Base-by-base conservation (phyloP, 2,797 vertebrate species). In the Sarcoramphus papa region DNA sequence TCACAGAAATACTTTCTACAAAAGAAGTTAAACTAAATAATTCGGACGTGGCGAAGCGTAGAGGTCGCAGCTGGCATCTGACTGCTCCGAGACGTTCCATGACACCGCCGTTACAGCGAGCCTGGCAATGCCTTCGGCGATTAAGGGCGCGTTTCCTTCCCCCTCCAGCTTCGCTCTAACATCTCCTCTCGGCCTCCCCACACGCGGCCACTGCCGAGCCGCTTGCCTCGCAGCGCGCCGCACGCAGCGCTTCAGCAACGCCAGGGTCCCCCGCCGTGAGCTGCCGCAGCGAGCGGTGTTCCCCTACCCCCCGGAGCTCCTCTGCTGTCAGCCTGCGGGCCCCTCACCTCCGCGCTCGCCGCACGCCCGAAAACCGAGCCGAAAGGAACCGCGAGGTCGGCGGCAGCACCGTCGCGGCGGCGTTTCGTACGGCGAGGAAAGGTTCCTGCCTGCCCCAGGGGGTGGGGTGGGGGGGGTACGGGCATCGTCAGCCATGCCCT, bases 261-360 rank as follows among this genome's bases (percentile, higher is more conserved):
- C 60, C 40, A 12, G 23, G 18, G 50, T 4, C 45, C 56, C 63
- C 43, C 10, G 70, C 73, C 24, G 63, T 6, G 2, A 21, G 57
- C 3, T 23, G 74, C 21, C 9, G 47, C 1, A 0, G 3, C 27
- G n/a, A 4, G 41, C 0, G 5, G 37, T 1, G 12, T 5, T 14
- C 15, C 91, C 53, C 48, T 5, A 2, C 7, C 40, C 40, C 40
- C 1, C 1, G 10, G 14, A 16, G 10, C 50, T n/a, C 47, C 67
- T 27, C 45, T 22, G 62, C 72, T 5, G 3, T 6, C 2, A 35
- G 56, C 19, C 48, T 13, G 17, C 19, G 6, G n/a, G 41, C 11
- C 4, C 43, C 80, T 51, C 48, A 13, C 17, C 63, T 24, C 40
- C 8, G 3, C 4, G 45, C 48, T 3, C 4, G 6, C 69, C 19